These are phyloP conservation scores for Tetramorium alpestre DNA, from an alignment of 1,140 invertebrate species.

Conservation along the genomic window DNA sequence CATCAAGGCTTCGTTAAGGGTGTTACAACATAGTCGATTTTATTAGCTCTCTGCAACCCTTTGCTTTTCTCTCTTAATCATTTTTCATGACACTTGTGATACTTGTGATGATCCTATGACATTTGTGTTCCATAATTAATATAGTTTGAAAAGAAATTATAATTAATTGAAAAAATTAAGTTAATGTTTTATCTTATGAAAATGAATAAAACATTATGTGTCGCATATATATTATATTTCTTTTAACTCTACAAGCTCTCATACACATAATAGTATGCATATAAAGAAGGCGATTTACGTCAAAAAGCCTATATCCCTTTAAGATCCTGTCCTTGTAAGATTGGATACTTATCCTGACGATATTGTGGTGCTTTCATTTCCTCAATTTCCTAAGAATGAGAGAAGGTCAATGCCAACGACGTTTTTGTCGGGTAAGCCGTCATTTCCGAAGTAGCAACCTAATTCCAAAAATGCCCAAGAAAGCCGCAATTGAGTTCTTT, in stretches of 20 bases:
- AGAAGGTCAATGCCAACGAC: slow-evolving; percentile 55
- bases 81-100: not conserved
- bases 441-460: slow-evolving; percentile 34
- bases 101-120: not conserved
- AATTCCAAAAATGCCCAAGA: slow-evolving; percentile 52
- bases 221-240: not conserved
- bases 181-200: not conserved
- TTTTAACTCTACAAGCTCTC: not conserved
- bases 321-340: slow-evolving; percentile 62
- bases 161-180: not conserved
- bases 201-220: too few species aligned
- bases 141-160: not conserved
- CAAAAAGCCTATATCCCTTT: slow-evolving; percentile 42
- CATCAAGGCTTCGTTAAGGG: slow-evolving; percentile 48
- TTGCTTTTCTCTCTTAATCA: not conserved
- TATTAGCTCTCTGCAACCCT: slow-evolving; percentile 16
- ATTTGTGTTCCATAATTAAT: not conserved
- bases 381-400: slow-evolving; percentile 66
- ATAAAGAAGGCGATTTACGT: slow-evolving; percentile 39
- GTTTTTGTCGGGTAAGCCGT: slow-evolving; percentile 42
- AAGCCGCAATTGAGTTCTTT: not conserved
- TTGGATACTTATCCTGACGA: slow-evolving; percentile 67
- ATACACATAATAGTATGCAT: not conserved
- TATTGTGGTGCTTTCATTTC: slow-evolving; percentile 65
- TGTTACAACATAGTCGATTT: slow-evolving; percentile 38